Evolutionary conservation across 2,797 vertebrate species (phyloP), one percentile per base, ranked within the genome.

Genomic region (Chiroxiphia lanceolata): DNA sequence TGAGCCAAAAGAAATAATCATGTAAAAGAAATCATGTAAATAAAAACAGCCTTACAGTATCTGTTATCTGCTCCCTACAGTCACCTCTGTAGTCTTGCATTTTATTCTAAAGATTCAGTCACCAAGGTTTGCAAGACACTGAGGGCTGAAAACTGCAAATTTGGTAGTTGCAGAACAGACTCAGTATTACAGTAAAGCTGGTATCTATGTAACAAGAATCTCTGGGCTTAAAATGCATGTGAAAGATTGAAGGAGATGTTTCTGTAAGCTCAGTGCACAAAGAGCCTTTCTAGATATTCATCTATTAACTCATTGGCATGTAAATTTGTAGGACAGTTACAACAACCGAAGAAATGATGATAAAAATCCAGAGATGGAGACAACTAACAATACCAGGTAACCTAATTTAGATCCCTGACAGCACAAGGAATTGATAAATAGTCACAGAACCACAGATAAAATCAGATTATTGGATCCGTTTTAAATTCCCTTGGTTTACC

Each of bases 381-480:
- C 48, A 85, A 67, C 57, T 86, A 90, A 59, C 1, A 0, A 56
- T 70, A 93, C 29, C 45, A 89, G 71, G 74, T 90, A 95, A 96
- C 59, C 53, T 87, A 92, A 95, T 95, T 90, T 93, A 88, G 68
- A 17, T 86, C 67, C 42, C 67, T 93, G 80, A 71, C 83, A 94
- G 87, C 70, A 87, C 11, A 7, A 47, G 53, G 87, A 93, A 87
- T 82, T 90, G 88, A 96, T 76, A 91, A 86, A 84, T 34, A 89
- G 70, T 70, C 74, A 90, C 36, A 94, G 65, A 89, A 90, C 63
- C 56, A 64, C 68, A 93, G 79, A 94, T 90, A 75, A 93, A 94
- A 88, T 91, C 86, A 75, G 71, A 90, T 82, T 94, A 75, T 44
- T 95, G 75, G 75, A 89, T 85, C 64, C 15, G 54, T 89, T 95